phyloP scores from a whole-genome alignment of 2,888 invertebrate species.

The Phrixothrix hirtus region DNA sequence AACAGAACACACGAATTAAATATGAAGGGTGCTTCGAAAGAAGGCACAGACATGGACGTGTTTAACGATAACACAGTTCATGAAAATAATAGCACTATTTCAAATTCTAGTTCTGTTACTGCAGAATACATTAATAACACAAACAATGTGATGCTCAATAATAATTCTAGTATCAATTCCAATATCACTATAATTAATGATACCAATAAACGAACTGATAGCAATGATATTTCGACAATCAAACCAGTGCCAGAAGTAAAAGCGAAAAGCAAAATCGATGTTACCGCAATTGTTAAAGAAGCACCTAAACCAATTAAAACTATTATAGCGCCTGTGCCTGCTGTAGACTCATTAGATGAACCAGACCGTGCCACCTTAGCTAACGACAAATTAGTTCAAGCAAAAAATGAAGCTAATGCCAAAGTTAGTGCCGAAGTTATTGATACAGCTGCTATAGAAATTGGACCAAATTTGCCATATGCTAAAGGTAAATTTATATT shows the following conservation, averaged over 20 bases:
- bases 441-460: conserved; percentile 32
- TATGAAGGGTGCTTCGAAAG: conserved; percentile 62
- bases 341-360: conserved; percentile 43
- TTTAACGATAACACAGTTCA: conserved; percentile 54
- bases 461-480: conserved; percentile 47
- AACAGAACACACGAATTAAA: conserved; percentile 61
- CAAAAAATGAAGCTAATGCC: conserved; percentile 51
- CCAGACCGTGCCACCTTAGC: conserved; percentile 45
- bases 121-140: conserved; percentile 24
- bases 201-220: conserved; percentile 19
- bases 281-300: conserved; percentile 53
- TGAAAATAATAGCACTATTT: conserved; percentile 26
- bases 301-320: conserved; percentile 42
- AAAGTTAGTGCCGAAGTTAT: conserved; percentile 44
- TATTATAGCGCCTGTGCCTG: conserved; percentile 1
- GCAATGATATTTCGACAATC: conserved; percentile 36
- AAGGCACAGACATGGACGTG: conserved; percentile 66
- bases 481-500: conserved; percentile 53
- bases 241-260: conserved; percentile 39
- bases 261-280: conserved; percentile 38
- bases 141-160: conserved; percentile 41
- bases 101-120: conserved; percentile 18
- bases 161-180: conserved; percentile 36
- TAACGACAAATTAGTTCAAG: conserved; percentile 52
- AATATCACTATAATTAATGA: conserved; percentile 13